Evolutionary conservation across 2,113 vertebrate species (phyloP).

Genomic region (Antechinus stuartii): DNA sequence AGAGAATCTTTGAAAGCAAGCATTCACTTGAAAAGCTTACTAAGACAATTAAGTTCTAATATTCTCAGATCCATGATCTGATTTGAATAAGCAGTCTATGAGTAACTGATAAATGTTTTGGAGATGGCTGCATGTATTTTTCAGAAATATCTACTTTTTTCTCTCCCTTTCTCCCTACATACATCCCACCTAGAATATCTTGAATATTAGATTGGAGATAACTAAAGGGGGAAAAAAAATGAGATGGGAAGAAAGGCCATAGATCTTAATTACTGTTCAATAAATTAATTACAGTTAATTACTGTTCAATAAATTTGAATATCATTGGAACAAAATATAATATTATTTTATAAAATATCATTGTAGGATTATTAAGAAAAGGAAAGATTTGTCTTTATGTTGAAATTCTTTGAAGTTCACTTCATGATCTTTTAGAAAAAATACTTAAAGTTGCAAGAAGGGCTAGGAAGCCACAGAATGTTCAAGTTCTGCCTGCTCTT

Average conservation of each 20-base stretch:
- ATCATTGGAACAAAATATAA: slow-evolving; percentile 33
- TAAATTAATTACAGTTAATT: slow-evolving; percentile 53
- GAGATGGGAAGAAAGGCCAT: background rate
- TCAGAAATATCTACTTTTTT: no score
- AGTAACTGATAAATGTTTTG: no score
- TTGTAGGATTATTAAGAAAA: background rate
- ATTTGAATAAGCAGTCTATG: rapidly evolving
- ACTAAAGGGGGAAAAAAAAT: slow-evolving; percentile 50
- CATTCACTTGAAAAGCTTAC: background rate
- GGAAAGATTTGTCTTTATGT: background rate
- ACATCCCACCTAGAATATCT: background rate
- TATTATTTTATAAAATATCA: slow-evolving; percentile 42
- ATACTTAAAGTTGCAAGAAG: background rate
- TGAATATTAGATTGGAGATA: slow-evolving; percentile 16
- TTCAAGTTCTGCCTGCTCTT: slow-evolving; percentile 22
- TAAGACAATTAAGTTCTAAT: background rate
- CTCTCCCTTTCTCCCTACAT: background rate
- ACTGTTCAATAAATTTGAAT: slow-evolving; percentile 80
- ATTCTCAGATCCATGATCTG: rapidly evolving
- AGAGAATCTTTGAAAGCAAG: background rate
- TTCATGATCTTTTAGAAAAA: background rate
- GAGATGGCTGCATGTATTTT: background rate
- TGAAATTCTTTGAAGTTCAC: background rate
- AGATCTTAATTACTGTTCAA: background rate
- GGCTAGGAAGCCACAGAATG: slow-evolving; percentile 4